Evolutionary conservation across 2,113 vertebrate species (phyloP).

Genomic region (Turdus rufiventris): DNA sequence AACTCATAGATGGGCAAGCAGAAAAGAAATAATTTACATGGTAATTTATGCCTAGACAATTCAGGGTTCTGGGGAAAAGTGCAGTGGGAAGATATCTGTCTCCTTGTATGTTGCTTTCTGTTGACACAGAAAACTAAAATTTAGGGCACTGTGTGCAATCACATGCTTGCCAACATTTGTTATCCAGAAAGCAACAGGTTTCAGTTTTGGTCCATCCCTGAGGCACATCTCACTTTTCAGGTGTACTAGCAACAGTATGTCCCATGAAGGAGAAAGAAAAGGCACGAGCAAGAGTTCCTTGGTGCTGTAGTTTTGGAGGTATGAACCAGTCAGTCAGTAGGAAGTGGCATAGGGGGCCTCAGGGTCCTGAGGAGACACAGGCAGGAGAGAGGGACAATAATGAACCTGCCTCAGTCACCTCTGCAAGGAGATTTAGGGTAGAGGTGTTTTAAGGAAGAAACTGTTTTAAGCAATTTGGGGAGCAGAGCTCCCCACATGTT

Average conservation of each 20-base stretch:
- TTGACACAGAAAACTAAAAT: background rate
- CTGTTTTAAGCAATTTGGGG: background rate
- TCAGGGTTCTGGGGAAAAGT: background rate
- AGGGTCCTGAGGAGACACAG: background rate
- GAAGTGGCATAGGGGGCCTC: accelerated
- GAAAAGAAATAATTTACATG: background rate
- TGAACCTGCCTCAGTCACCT: background rate
- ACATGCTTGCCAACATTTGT: background rate
- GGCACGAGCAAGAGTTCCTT: background rate
- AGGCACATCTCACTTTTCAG: background rate
- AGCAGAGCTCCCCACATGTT: background rate
- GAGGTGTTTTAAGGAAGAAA: background rate
- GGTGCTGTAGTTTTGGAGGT: background rate
- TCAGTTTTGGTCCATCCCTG: background rate
- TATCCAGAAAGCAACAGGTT: background rate
- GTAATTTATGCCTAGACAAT: background rate
- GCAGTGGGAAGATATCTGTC: background rate
- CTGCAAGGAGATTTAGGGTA: background rate
- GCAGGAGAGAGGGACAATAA: background rate
- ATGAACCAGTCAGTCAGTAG: too few relatives aligned
- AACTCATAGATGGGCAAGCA: background rate
- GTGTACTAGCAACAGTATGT: background rate
- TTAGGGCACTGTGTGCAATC: background rate
- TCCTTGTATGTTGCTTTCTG: background rate
- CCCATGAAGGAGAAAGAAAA: background rate